These are phyloP conservation scores for Drosophila lacteicornis DNA, from an alignment of 1,140 invertebrate species.

Conservation along the genomic window DNA sequence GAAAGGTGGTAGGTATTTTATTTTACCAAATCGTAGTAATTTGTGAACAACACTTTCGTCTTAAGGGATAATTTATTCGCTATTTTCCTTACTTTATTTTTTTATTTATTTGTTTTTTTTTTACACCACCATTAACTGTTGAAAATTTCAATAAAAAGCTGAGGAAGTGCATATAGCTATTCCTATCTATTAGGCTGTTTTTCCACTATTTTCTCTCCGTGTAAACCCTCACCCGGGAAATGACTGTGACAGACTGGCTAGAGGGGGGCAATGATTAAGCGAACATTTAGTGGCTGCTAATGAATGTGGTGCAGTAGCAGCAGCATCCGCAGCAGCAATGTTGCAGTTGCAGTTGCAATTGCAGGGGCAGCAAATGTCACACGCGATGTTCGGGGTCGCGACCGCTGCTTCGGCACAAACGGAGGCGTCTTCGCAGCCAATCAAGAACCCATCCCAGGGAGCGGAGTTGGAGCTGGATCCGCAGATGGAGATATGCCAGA, in stretches of 20 bases:
- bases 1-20: too few relatives aligned
- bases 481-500: constrained; percentile 19
- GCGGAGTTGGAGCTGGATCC: constrained; percentile 3
- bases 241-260: constrained; percentile 48
- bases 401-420: constrained; percentile 49
- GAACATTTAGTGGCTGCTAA: constrained; percentile 83
- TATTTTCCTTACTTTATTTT: too few relatives aligned
- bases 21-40: too few relatives aligned
- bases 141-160: too few relatives aligned
- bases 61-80: too few relatives aligned
- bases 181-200: too few relatives aligned
- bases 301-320: constrained; percentile 75
- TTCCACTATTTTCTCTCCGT: constrained; percentile 10
- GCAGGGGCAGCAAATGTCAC: constrained; percentile 72
- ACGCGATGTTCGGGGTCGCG: constrained; percentile 77
- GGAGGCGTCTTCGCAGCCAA: constrained; percentile 67
- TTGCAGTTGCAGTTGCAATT: constrained; percentile 34
- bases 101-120: too few relatives aligned
- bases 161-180: too few relatives aligned
- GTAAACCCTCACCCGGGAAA: constrained; percentile 50
- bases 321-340: constrained; percentile 16
- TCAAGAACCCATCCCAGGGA: constrained; percentile 51
- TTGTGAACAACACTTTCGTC: too few relatives aligned
- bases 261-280: constrained; percentile 66
- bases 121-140: too few relatives aligned